Conservation (phyloP, 2,797 vertebrate genomes). For the Gambelia wislizenii region DNA sequence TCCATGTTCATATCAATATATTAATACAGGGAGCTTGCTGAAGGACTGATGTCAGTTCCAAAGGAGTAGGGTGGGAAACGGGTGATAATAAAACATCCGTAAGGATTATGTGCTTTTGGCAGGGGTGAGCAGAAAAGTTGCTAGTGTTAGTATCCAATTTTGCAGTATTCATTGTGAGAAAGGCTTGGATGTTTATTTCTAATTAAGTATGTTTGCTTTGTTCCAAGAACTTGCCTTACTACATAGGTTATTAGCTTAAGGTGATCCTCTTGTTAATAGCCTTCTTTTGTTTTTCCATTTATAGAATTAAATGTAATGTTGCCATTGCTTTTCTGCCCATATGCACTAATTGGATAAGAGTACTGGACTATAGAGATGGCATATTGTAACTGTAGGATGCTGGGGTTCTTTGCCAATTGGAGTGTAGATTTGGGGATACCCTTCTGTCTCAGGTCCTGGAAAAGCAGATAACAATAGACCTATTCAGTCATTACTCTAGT, state of each 20-base stretch:
- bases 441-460: background rate
- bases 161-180: too few species aligned
- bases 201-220: background rate
- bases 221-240: background rate
- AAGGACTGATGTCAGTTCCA: background rate
- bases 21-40: too few species aligned
- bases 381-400: background rate
- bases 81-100: background rate
- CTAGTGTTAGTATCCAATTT: background rate
- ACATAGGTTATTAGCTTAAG: background rate
- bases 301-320: background rate
- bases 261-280: background rate
- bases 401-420: background rate
- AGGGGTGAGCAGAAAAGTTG: background rate
- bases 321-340: background rate
- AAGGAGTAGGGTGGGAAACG: too few species aligned
- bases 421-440: background rate
- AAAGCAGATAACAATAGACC: background rate
- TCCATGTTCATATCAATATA: background rate
- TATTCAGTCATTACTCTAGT: too few species aligned
- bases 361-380: background rate
- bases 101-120: background rate
- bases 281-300: background rate
- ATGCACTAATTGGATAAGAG: background rate
- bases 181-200: background rate